Base-by-base conservation (phyloP, 2,888 invertebrate genomes). In the Orthonychiurus folsomi region DNA sequence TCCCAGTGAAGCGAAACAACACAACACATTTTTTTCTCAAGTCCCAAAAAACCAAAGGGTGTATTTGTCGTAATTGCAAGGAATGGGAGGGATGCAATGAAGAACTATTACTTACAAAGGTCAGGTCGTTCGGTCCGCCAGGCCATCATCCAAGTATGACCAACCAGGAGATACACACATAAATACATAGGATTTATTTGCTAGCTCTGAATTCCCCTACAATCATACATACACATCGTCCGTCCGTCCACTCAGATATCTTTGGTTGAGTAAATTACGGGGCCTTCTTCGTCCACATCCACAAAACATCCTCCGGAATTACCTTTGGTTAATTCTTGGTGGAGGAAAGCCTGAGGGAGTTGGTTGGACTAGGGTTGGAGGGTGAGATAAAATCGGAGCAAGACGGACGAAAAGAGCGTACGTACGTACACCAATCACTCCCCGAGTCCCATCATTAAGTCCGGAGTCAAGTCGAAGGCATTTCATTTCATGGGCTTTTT, bases 41-140 rank as follows among this genome's bases (percentile, higher is more conserved):
- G n/a, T n/a, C n/a, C n/a, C n/a, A n/a, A n/a, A n/a, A n/a, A n/a
- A n/a, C n/a, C n/a, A n/a, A n/a, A n/a, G n/a, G n/a, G n/a, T n/a
- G n/a, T n/a, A n/a, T n/a, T n/a, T n/a, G n/a, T n/a, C n/a, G n/a
- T n/a, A n/a, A n/a, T n/a, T n/a, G n/a, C n/a, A n/a, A n/a, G n/a
- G n/a, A n/a, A n/a, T n/a, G n/a, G n/a, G n/a, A n/a, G n/a, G n/a
- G n/a, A n/a, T n/a, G n/a, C n/a, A n/a, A n/a, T n/a, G n/a, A n/a
- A n/a, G n/a, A n/a, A n/a, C 37, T 37, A 37, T 37, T 37, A 37
- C 37, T 37, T 37, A 37, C 37, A 37, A 37, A 37, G 37, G 37
- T 37, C 37, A 37, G 37, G 15, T n/a, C n/a, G n/a, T n/a, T n/a
- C n/a, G n/a, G n/a, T n/a, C n/a, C n/a, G n/a, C n/a, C n/a, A n/a